phyloP scores from a whole-genome alignment of 2,113 vertebrate genomes.

The Stictonetta naevosa region DNA sequence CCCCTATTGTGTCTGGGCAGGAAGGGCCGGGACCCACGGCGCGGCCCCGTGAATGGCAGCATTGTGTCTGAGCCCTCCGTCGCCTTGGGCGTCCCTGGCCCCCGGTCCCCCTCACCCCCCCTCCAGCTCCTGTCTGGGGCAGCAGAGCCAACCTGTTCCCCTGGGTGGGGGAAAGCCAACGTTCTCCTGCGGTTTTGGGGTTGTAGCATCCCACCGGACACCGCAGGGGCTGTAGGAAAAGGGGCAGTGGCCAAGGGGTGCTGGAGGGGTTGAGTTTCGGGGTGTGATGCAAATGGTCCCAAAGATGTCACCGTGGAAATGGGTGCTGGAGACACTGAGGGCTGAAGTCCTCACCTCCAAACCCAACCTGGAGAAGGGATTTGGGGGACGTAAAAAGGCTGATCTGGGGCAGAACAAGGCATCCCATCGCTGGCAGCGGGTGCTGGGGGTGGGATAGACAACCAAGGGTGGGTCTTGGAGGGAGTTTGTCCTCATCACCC shows the following conservation, averaged over 20 bases:
- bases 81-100: slow-evolving; percentile 30
- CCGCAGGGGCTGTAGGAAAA: neutral
- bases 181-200: neutral
- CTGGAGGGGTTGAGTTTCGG: neutral
- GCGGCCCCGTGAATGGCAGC: slow-evolving; percentile 86
- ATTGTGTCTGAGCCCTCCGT: slow-evolving; percentile 87
- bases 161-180: neutral
- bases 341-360: neutral
- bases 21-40: slow-evolving; percentile 79
- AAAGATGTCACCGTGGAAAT: neutral
- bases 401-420: neutral
- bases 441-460: neutral
- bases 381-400: neutral
- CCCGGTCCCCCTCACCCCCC: neutral
- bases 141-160: neutral
- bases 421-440: fast-evolving
- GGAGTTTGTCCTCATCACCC: neutral
- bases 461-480: neutral
- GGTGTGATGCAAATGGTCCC: fast-evolving
- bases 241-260: neutral
- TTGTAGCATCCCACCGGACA: neutral
- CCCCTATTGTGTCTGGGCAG: slow-evolving; percentile 86
- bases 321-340: neutral
- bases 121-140: neutral
- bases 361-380: fast-evolving